Percentiles rank a stretch among this genome's conserved stretches.
phyloP scores from a whole-genome alignment of 2,113 vertebrate genomes.

The Passer domesticus region DNA sequence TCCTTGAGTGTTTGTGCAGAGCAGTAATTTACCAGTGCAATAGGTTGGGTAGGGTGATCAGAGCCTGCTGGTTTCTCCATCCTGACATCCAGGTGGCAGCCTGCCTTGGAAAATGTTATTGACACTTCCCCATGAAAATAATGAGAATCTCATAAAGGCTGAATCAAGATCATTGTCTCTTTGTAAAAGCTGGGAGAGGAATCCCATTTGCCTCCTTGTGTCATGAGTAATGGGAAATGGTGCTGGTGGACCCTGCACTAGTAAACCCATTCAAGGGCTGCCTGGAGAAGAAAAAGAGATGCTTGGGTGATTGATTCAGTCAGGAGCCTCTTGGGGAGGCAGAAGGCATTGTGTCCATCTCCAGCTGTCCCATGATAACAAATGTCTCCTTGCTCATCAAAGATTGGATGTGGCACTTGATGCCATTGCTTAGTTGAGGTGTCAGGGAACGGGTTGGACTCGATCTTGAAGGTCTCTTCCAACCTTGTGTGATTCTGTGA shows the following conservation, averaged over 20 bases:
- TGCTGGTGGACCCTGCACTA: background rate
- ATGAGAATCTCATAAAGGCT: background rate
- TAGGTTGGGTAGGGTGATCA: background rate
- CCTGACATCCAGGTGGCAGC: background rate
- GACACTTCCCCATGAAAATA: background rate
- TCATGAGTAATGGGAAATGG: background rate
- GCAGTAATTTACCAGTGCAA: slow-evolving; percentile 6
- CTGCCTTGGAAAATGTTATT: background rate
- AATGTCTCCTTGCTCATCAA: background rate
- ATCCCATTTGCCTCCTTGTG: background rate
- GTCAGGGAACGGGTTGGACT: too few species aligned
- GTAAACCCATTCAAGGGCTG: background rate
- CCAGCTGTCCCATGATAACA: background rate
- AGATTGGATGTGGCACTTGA: too few species aligned
- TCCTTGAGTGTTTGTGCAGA: background rate
- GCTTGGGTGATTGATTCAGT: background rate
- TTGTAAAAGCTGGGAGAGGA: background rate
- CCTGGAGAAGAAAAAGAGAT: background rate
- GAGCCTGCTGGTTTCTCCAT: background rate
- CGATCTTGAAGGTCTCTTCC: too few species aligned
- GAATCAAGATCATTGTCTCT: background rate
- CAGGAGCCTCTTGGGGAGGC: background rate
- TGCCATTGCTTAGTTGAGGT: too few species aligned
- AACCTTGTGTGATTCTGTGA: too few species aligned
- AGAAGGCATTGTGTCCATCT: background rate